These are phyloP conservation scores for Zosterops pallidus DNA, from an alignment of 2,113 vertebrate species.

Conservation along the genomic window DNA sequence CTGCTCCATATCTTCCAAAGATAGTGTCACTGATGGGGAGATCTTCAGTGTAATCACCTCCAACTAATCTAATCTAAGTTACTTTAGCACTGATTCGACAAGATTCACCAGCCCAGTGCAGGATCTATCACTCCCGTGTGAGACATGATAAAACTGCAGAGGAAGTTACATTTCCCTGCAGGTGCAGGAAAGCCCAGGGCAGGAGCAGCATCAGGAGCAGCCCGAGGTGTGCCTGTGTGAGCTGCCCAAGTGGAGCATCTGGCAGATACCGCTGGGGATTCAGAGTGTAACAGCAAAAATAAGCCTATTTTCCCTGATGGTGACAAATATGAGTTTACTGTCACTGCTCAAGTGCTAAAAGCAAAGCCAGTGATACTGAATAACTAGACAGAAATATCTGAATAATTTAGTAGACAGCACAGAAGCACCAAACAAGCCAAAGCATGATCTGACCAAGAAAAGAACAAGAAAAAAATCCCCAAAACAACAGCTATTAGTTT, in stretches of 20 bases:
- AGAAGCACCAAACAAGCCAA: slow-evolving; percentile 8
- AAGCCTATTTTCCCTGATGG: not conserved
- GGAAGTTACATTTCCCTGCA: not conserved
- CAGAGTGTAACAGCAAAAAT: not conserved
- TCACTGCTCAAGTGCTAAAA: not conserved
- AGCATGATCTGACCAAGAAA: slow-evolving; percentile 23
- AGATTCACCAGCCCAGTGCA: not conserved
- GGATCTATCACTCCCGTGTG: not conserved
- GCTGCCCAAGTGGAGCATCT: not conserved
- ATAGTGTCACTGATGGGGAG: not conserved
- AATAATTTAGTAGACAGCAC: slow-evolving; percentile 38
- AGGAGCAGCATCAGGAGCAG: not conserved
- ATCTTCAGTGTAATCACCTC: not conserved
- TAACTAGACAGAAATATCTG: slow-evolving; percentile 6
- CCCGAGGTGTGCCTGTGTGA: not conserved
- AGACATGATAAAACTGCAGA: not conserved
- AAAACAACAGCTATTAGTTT: not conserved
- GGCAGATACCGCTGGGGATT: not conserved
- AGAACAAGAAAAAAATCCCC: not conserved
- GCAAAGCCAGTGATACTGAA: not conserved
- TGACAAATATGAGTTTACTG: not conserved
- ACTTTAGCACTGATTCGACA: not conserved
- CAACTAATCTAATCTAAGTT: not conserved
- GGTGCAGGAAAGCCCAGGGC: not conserved
- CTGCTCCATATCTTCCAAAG: not conserved